phyloP scores from a whole-genome alignment of 2,113 vertebrate species.

The Rhizomys pruinosus region DNA sequence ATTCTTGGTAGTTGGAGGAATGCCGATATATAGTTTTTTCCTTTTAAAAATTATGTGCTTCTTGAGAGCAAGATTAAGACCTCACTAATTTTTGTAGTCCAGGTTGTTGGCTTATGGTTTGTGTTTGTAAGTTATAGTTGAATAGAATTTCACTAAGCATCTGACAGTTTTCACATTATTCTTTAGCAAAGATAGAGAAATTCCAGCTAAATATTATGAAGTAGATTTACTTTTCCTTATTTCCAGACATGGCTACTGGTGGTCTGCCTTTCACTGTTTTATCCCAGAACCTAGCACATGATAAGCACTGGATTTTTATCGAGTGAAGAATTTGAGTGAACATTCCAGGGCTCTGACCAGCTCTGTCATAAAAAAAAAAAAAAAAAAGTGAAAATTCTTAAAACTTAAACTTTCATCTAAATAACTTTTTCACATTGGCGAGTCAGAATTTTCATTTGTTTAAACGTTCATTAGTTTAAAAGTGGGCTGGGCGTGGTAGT shows the following conservation, averaged over 20 bases:
- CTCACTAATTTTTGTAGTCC: constrained; percentile 43
- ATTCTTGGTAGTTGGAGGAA: constrained; percentile 54
- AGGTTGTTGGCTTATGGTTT: constrained; percentile 40
- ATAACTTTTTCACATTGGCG: constrained; percentile 35
- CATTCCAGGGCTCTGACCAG: too few species aligned
- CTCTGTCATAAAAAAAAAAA: too few species aligned
- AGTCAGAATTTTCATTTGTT: background rate
- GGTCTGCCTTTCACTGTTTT: background rate
- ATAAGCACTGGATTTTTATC: background rate
- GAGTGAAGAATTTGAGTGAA: background rate
- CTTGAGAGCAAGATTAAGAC: too few species aligned
- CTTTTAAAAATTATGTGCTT: constrained; percentile 62
- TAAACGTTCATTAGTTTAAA: background rate
- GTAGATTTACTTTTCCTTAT: constrained; percentile 1
- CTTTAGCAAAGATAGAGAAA: constrained; percentile 48
- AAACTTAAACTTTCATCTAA: constrained; percentile 17
- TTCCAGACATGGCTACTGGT: background rate
- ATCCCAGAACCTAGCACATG: background rate
- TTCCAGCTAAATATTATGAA: background rate
- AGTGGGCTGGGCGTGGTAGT: background rate
- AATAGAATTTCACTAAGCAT: constrained; percentile 52
- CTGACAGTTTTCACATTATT: constrained; percentile 37
- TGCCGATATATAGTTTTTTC: constrained; percentile 49
- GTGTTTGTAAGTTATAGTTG: constrained; percentile 50
- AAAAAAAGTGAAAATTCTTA: too few species aligned